A percentile compares a stretch with the other conserved stretches of the same genome.
phyloP scores from a whole-genome alignment of 2,113 vertebrate species.

The Bubo blakistoni region DNA sequence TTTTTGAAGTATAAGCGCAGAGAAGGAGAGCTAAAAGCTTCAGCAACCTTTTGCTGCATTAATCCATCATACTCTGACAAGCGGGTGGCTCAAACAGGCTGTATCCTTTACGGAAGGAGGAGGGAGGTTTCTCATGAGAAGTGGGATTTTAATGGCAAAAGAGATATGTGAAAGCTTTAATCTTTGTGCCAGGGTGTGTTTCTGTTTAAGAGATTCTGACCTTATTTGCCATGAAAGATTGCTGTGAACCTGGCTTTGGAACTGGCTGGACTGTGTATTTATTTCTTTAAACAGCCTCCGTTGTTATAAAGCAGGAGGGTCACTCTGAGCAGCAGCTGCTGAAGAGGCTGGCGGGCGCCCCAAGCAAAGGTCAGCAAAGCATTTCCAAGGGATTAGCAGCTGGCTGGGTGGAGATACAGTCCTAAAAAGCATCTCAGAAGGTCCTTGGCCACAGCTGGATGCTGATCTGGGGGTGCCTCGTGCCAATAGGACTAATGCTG shows the following conservation, averaged over 20 bases:
- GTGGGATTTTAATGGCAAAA: background rate
- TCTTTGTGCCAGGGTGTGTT: background rate
- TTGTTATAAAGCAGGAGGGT: background rate
- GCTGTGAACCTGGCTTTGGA: background rate
- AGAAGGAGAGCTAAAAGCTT: background rate
- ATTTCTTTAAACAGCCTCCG: background rate
- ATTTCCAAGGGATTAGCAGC: background rate
- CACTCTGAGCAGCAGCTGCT: slow-evolving; percentile 10
- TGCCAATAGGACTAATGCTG: background rate
- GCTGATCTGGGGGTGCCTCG: background rate
- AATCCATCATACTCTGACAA: slow-evolving; percentile 9
- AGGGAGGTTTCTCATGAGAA: background rate
- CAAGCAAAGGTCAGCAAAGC: background rate
- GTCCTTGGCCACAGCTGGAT: background rate
- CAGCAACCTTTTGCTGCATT: background rate
- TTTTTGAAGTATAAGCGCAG: background rate
- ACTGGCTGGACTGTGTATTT: background rate
- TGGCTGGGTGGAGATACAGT: background rate
- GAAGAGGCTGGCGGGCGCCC: background rate
- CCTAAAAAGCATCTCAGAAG: background rate
- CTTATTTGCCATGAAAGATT: background rate
- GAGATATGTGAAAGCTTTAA: background rate
- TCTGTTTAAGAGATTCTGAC: background rate
- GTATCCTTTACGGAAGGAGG: background rate
- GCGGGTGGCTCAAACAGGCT: background rate